These are phyloP conservation scores for Drosophila lutescens DNA, from an alignment of 2,888 invertebrate genomes.

Conservation along the genomic window DNA sequence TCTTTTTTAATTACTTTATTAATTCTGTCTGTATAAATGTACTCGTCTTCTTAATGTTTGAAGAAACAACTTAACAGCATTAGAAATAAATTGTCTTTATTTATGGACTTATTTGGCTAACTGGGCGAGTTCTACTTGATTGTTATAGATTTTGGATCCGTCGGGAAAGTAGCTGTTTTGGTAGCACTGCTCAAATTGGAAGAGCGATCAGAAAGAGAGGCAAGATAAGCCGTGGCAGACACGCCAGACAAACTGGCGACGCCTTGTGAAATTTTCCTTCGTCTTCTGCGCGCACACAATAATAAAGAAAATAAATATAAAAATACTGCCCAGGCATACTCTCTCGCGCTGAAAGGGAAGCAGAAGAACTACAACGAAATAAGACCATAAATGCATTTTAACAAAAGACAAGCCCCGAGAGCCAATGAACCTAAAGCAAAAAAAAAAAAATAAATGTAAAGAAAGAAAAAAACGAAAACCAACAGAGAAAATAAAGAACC, in stretches of 20 bases:
- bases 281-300: constrained; percentile 62
- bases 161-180: constrained; percentile 7
- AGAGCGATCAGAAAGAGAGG: constrained; percentile 20
- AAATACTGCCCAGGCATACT: constrained; percentile 37
- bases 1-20: no score
- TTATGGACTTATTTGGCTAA: no score
- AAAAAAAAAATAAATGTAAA: constrained; percentile 19
- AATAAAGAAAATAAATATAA: constrained; percentile 74
- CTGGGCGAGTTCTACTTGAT: no score
- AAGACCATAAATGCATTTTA: constrained; percentile 75
- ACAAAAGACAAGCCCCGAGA: constrained; percentile 65
- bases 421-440: constrained; percentile 76
- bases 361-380: constrained; percentile 33
- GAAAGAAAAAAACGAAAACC: constrained; percentile 48
- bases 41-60: no score
- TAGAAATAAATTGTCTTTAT: no score
- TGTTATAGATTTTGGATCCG: background rate
- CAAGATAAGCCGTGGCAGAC: constrained; percentile 48
- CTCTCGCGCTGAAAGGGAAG: constrained; percentile 9
- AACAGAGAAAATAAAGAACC: constrained; percentile 39
- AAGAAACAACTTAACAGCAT: no score
- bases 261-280: constrained; percentile 80
- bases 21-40: no score
- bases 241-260: constrained; percentile 82
- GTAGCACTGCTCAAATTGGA: constrained; percentile 25